Evolutionary conservation across 1,140 invertebrate genomes (phyloP).

Genomic region (Telenomus remus): DNA sequence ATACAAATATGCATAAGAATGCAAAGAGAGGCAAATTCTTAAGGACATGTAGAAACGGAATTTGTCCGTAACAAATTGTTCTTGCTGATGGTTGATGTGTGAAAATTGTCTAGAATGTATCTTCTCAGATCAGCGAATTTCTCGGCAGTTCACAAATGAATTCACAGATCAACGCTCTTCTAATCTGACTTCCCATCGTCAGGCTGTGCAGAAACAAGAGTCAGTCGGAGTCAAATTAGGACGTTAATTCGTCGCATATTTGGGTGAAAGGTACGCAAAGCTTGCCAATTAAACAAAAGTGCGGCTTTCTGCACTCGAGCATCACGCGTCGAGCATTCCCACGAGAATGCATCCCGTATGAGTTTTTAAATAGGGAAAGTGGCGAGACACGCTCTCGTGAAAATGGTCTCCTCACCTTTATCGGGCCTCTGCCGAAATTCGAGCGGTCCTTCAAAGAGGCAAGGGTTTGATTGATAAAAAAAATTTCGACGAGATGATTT

Average conservation of each 20-base stretch:
- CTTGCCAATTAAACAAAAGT: conserved; percentile 42
- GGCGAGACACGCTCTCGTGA: conserved; percentile 28
- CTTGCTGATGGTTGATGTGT: too few species aligned
- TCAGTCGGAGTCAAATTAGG: conserved; percentile 11
- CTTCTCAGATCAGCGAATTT: too few species aligned
- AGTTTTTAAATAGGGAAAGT: conserved; percentile 58
- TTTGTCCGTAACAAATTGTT: too few species aligned
- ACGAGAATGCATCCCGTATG: conserved; percentile 32
- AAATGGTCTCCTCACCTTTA: conserved; percentile 45
- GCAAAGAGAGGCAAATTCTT: too few species aligned
- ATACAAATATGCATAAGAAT: too few species aligned
- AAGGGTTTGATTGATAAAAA: conserved; percentile 1
- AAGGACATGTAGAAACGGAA: too few species aligned
- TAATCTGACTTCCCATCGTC: conserved; percentile 22
- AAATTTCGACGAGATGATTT: background rate
- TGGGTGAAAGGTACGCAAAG: conserved; percentile 40
- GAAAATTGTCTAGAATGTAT: too few species aligned
- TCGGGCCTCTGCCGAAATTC: conserved; percentile 24
- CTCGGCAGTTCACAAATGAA: background rate
- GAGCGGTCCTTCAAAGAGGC: conserved; percentile 2
- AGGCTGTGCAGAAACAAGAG: conserved; percentile 2
- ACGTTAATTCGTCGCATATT: conserved; percentile 24
- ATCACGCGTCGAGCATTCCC: conserved; percentile 22
- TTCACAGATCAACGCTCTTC: conserved; percentile 4
- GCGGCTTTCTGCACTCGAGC: conserved; percentile 20